Evolutionary conservation across 1,140 invertebrate species (phyloP), one percentile per base, ranked within the genome.

Genomic region (Drosophila pruinosa): DNA sequence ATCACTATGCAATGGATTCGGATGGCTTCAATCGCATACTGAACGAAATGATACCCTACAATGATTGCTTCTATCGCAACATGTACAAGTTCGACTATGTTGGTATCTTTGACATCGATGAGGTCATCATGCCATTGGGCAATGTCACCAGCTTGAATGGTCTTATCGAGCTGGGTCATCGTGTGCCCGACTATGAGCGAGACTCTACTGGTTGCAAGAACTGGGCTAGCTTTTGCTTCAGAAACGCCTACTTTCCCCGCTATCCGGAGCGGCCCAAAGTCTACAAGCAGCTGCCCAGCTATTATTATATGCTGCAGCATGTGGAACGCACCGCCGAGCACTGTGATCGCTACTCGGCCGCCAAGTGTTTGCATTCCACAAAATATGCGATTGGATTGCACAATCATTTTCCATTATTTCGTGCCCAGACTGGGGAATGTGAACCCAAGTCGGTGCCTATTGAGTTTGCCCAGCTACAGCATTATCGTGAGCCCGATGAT

Each of bases 1-100:
- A 94, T 0, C 93, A 93, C 0, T 94, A 95, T 14, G 63, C 71
- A 1, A 78, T 86, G 82, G 31, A 5, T 0, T 17, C 41, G 0
- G 78, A 86, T 10, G 21, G 28, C 0, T 81, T 75, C 6, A 88
- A 86, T 62, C 64, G 74, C 1, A 72, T 86, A 4, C 94, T 96
- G 61, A 95, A 97, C 78, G 96, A 97, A 72, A 92, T 97, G 39
- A 96, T 97, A 73, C 95, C 96, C 0, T 97, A 97, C 86, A 97
- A 97, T 79, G 96, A 97, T 74, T 97, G 96, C 79, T 91, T 96
- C 0, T 97, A 97, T 90, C 93, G 95, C 50, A 95, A 96, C 74
- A 93, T 96, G 90, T 95, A 96, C 86, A 92, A 93, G 21, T 96
- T 95, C 78, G 93, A 96, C 52, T 96, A 96, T 85, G 93, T 97